Evolutionary conservation across 2,888 invertebrate genomes (phyloP).

Genomic region (Dryocosmus kuriphilus): DNA sequence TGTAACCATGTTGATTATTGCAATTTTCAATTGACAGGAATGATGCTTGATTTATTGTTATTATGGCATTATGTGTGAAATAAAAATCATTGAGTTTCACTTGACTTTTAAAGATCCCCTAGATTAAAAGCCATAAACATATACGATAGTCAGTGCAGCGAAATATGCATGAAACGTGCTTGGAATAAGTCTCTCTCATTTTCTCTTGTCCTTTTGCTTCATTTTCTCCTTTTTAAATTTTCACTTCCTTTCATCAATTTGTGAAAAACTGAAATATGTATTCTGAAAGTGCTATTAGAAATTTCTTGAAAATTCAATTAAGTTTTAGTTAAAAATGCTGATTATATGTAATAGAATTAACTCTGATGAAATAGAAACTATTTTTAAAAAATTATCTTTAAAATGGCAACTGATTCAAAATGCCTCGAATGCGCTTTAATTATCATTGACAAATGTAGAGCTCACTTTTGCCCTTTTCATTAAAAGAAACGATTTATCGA

Average conservation of each 20-base stretch:
- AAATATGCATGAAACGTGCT: not conserved
- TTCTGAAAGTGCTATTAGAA: not conserved
- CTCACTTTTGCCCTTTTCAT: too few species aligned
- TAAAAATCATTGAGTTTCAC: not conserved
- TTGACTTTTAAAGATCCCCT: not conserved
- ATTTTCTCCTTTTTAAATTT: not conserved
- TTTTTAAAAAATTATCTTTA: too few species aligned
- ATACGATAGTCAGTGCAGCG: slow-evolving; percentile 3
- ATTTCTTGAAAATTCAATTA: not conserved
- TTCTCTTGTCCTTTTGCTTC: not conserved
- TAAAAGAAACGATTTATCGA: too few species aligned
- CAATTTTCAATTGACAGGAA: not conserved
- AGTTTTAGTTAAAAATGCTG: not conserved
- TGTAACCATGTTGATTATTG: not conserved
- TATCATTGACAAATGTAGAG: too few species aligned
- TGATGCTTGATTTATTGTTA: not conserved
- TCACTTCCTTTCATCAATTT: not conserved
- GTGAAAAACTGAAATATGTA: not conserved
- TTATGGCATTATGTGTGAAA: not conserved
- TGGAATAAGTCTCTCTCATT: not conserved
- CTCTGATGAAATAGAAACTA: too few species aligned
- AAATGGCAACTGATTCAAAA: too few species aligned
- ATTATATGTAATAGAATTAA: too few species aligned
- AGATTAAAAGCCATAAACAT: not conserved
- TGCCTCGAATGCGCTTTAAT: not conserved